A percentile compares a stretch with the other conserved stretches of the same genome.
phyloP scores from a whole-genome alignment of 2,797 vertebrate species.

The Pseudochirops corinnae region DNA sequence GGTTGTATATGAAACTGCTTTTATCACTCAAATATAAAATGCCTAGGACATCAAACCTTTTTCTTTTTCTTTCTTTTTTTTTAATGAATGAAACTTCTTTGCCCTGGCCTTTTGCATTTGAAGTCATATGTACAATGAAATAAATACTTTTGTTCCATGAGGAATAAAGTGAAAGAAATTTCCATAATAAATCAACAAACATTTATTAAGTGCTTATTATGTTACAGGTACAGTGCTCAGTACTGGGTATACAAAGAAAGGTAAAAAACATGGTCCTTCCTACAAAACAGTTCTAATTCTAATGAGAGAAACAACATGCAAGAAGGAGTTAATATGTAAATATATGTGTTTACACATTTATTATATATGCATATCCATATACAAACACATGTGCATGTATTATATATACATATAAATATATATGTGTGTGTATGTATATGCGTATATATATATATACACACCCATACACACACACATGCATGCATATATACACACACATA shows the following conservation, averaged over 20 bases:
- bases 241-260: not conserved
- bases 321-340: not conserved
- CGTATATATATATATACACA: not conserved
- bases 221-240: not conserved
- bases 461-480: not conserved
- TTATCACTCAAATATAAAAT: not conserved
- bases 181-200: not conserved
- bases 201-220: not conserved
- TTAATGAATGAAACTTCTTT: not conserved
- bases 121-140: not conserved
- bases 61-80: not conserved
- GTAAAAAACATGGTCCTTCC: not conserved
- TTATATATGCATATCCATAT: not conserved
- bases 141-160: not conserved
- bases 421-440: not conserved
- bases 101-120: not conserved
- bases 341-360: not conserved
- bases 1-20: not conserved
- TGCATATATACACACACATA: too few species aligned
- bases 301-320: not conserved
- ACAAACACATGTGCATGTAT: not conserved
- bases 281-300: not conserved
- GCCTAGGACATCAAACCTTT: not conserved
- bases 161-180: not conserved
- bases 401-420: not conserved